These are phyloP conservation scores for Lasioglossum marginatum DNA, from an alignment of 2,888 invertebrate genomes.

Conservation along the genomic window DNA sequence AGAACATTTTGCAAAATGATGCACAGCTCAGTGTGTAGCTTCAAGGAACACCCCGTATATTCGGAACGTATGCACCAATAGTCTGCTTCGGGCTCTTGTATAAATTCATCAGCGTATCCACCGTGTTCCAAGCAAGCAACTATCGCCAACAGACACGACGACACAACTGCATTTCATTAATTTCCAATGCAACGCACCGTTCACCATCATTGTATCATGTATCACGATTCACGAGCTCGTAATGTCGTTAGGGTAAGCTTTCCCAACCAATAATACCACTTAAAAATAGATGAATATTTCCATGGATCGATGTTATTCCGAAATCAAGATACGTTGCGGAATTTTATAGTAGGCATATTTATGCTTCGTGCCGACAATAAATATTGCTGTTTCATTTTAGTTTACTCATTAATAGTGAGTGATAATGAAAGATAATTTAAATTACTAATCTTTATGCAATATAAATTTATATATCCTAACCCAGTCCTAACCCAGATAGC, in stretches of 20 bases:
- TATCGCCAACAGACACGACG: neutral
- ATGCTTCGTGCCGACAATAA: no score
- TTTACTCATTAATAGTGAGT: no score
- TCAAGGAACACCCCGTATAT: neutral
- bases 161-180: conserved; percentile 14
- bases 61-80: neutral
- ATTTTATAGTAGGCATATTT: neutral
- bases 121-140: neutral
- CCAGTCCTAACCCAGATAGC: no score
- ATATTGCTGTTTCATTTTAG: no score
- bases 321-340: neutral
- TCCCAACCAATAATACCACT: neutral
- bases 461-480: no score
- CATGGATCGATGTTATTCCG: neutral
- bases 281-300: neutral
- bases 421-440: no score
- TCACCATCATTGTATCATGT: conserved; percentile 14
- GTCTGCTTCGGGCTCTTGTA: neutral
- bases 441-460: no score
- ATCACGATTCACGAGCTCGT: conserved; percentile 2
- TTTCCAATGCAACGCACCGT: conserved; percentile 6
- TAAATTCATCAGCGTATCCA: conserved; percentile 11
- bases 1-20: neutral
- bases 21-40: neutral
- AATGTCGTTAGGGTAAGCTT: neutral